These are phyloP conservation scores for Macquaria australasica DNA, from an alignment of 2,113 vertebrate species.

Conservation along the genomic window DNA sequence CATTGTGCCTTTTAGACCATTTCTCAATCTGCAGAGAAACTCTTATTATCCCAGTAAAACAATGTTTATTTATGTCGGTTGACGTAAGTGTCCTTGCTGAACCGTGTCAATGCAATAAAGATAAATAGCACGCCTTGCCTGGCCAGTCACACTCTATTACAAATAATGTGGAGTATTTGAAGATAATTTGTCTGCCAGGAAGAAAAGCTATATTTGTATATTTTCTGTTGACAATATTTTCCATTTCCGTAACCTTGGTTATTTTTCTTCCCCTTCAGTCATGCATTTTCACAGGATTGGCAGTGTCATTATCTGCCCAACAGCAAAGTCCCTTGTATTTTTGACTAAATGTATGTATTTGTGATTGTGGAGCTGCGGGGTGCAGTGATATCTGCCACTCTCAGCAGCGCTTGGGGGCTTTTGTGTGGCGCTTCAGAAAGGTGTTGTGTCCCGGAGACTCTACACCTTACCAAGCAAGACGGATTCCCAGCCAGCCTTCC, in stretches of 20 bases:
- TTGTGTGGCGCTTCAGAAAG: constrained; percentile 67
- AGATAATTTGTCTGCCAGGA: constrained; percentile 31
- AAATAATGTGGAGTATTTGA: constrained; percentile 35
- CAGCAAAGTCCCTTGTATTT: constrained; percentile 71
- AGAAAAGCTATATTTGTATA: constrained; percentile 24
- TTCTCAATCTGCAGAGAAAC: constrained; percentile 29
- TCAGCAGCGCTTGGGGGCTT: constrained; percentile 70
- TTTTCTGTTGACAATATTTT: constrained; percentile 50
- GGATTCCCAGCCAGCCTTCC: constrained; percentile 68
- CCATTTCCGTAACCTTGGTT: constrained; percentile 53
- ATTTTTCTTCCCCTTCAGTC: constrained; percentile 53
- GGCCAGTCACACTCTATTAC: neutral
- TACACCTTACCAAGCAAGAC: constrained; percentile 67
- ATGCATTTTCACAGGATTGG: constrained; percentile 57
- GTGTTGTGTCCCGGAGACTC: constrained; percentile 70
- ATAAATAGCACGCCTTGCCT: neutral
- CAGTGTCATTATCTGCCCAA: constrained; percentile 68
- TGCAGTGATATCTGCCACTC: constrained; percentile 74
- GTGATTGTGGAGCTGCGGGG: constrained; percentile 65
- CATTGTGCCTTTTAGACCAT: constrained; percentile 27
- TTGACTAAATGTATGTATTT: constrained; percentile 70
- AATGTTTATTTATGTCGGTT: constrained; percentile 15
- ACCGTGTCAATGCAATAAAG: neutral
- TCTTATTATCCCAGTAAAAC: constrained; percentile 3
- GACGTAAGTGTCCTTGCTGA: constrained; percentile 28